Evolutionary conservation across 2,888 invertebrate species (phyloP), one percentile per base, ranked within the genome.

Genomic region (Syritta pipiens): DNA sequence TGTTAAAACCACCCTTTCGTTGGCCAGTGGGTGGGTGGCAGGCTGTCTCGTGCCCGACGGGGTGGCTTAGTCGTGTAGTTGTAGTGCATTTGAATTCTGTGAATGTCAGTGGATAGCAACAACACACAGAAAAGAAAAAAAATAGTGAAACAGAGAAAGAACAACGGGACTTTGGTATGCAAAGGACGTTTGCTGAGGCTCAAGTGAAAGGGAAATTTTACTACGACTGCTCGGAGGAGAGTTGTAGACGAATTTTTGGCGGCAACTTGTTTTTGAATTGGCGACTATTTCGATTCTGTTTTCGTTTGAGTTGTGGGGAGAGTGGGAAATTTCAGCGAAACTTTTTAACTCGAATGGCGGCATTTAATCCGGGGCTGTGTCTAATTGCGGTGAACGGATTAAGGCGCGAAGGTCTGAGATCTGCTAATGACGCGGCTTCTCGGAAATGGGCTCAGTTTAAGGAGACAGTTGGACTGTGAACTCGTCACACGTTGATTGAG

Each of bases 141-240:
- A 35, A 40, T 24, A 53, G 28, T 57, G 22, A 26, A 48, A 55
- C 28, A 19, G 48, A 37, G 49, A 22, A 75, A 51, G 12, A n/a
- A 35, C 19, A 46, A 46, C 49, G 57, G 60, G 51, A 74, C 57
- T 86, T 86, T 84, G 83, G 87, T 85, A 86, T 86, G 86, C 86
- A 86, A 86, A 86, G 84, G 85, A 85, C 84, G 85, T 84, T 83
- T 82, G 83, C 69, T 82, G 44, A 71, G 79, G 74, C 74, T 79
- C 49, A 68, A 79, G 60, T 68, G 79, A 79, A 79, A 79, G 79
- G 42, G 79, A 79, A 79, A 79, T 74, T 79, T 68, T 68, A 79
- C 74, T 74, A 62, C 48, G 28, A 6, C 24, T 55, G 35, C n/a
- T n/a, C n/a, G n/a, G 40, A 46, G 12, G 59, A 55, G 46, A 62